These are phyloP conservation scores for Neodon shergylaensis DNA, from an alignment of 2,113 vertebrate species.

Conservation along the genomic window DNA sequence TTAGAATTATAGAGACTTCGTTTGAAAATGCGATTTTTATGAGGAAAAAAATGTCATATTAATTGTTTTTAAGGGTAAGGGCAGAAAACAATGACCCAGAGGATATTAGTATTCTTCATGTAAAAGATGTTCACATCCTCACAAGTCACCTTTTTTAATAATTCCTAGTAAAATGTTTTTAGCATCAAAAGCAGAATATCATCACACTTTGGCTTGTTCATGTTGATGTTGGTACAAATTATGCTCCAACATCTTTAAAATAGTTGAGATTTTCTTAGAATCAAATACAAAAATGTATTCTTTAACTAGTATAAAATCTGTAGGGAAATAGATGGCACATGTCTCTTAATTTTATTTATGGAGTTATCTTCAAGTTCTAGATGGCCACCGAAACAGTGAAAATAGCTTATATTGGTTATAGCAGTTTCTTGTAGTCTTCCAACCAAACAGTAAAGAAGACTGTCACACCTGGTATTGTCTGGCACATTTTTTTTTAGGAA, in stretches of 20 bases:
- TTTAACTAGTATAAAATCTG: background rate
- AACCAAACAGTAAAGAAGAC: background rate
- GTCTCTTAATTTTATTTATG: background rate
- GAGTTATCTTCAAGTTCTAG: background rate
- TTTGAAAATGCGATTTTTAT: background rate
- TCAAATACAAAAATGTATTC: background rate
- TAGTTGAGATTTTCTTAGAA: background rate
- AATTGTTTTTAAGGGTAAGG: background rate
- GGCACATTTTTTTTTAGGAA: background rate
- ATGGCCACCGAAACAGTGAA: background rate
- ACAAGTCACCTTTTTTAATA: rapidly evolving
- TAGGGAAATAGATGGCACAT: background rate
- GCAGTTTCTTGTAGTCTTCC: background rate
- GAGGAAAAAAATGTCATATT: background rate
- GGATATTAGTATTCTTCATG: background rate
- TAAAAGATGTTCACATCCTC: background rate
- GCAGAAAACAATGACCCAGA: background rate
- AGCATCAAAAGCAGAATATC: background rate
- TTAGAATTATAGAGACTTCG: background rate
- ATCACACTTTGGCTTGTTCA: background rate
- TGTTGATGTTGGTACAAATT: background rate
- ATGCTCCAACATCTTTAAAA: background rate
- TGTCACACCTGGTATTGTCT: background rate
- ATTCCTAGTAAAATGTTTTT: too few species aligned
- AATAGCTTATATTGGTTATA: background rate